A percentile compares a stretch with the other conserved stretches of the same genome.
These are phyloP conservation scores for Toxonevra muliebris DNA, from an alignment of 2,888 invertebrate species.

Conservation along the genomic window DNA sequence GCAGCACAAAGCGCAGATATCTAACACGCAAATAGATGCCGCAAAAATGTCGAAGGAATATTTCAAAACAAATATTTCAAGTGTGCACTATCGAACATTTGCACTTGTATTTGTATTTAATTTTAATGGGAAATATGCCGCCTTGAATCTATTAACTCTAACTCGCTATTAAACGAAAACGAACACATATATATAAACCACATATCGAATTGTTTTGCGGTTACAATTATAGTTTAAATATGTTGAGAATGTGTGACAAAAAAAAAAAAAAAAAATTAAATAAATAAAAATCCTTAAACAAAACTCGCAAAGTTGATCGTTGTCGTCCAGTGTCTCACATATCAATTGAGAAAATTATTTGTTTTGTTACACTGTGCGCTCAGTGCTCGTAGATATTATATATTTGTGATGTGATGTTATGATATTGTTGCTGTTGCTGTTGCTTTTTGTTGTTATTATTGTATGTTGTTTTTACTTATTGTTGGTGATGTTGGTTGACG, in stretches of 20 bases:
- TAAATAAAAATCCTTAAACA: constrained; percentile 16
- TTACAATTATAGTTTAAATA: too few relatives aligned
- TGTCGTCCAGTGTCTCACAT: constrained; percentile 1
- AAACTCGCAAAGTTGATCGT: neutral
- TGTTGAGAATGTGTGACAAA: too few relatives aligned
- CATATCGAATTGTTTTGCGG: constrained; percentile 24
- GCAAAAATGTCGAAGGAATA: neutral
- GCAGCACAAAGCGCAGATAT: neutral
- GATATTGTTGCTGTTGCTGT: too few relatives aligned
- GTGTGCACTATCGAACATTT: too few relatives aligned
- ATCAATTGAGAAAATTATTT: constrained; percentile 10
- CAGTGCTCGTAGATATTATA: neutral
- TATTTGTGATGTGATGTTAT: too few relatives aligned
- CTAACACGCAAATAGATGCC: neutral
- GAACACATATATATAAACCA: constrained; percentile 16
- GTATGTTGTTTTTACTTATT: too few relatives aligned
- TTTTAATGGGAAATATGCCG: constrained; percentile 24
- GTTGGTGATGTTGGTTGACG: neutral
- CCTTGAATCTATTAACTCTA: constrained; percentile 20
- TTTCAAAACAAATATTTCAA: neutral
- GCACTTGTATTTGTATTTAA: neutral
- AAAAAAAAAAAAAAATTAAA: neutral
- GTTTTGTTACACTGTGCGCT: neutral
- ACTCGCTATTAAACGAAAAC: too few relatives aligned
- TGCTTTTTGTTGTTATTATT: too few relatives aligned